Base-by-base conservation (phyloP, 2,888 invertebrate species). In the Psylliodes chrysocephalus region DNA sequence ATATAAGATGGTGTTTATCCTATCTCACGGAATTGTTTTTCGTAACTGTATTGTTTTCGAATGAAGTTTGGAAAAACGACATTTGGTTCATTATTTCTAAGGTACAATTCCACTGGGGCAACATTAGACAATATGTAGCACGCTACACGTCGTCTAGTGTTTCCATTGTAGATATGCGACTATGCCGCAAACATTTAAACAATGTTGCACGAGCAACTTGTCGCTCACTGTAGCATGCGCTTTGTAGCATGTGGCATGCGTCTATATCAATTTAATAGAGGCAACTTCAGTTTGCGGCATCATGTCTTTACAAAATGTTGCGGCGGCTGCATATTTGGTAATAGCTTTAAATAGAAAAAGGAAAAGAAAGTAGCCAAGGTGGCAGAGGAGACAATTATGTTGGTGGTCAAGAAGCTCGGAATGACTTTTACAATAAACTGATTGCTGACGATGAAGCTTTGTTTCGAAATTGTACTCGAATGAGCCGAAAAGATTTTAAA, bases 321-420 rank as follows among this genome's bases (percentile, higher is more conserved):
- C 44, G 15, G 44, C 44, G 15, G 44, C 44, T 44, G 44, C 44
- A 15, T 44, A 44, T 44, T 44, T 44, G 15, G 44, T 44, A 44
- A 44, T 44, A 12, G 44, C 44, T 15, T 44, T 44, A 8, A 12
- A 18, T 15, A n/a, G 17, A 14, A 8, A 44, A n/a, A n/a, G n/a
- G 18, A 44, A 18, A 18, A 44, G 17, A 44, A 44, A 17, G 17
- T 17, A 3, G 8, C 19, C 46, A 22, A 4, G 30, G 10, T 30
- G 30, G 30, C 10, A 10, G 8, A 30, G 30, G 10, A 6, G 8
- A 30, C 25, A 25, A 25, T 7, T 25, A 25, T 25, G 10, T 30
- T 30, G 30, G 10, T 30, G 8, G 6, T 30, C 30, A 30, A 8
- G 25, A 25, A 25, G 7, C 25, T 5, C 25, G 10, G 10, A 8